phyloP scores from a whole-genome alignment of 2,797 vertebrate genomes.

The Mormyrus hasselquistii region DNA sequence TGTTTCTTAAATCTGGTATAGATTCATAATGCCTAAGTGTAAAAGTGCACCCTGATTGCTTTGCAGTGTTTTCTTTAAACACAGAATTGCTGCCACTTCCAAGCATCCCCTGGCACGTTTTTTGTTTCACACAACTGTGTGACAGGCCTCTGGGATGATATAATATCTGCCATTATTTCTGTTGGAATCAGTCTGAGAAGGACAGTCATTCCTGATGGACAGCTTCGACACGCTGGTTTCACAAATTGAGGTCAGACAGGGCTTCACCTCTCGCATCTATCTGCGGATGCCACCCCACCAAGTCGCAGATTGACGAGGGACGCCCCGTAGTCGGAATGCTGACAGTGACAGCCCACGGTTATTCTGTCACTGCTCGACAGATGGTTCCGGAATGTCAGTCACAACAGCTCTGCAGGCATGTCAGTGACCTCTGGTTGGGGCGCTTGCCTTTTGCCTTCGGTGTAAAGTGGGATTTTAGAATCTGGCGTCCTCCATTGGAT shows the following conservation, averaged over 20 bases:
- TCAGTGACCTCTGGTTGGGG: neutral
- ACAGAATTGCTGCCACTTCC: neutral
- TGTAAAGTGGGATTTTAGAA: neutral
- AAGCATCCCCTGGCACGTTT: neutral
- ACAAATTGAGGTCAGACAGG: constrained; percentile 5
- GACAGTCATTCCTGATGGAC: neutral
- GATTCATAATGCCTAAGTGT: neutral
- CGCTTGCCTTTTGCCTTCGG: neutral
- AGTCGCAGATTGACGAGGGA: neutral
- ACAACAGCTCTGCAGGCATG: neutral
- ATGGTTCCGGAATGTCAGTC: neutral
- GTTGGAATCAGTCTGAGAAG: neutral
- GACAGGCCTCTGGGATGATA: neutral
- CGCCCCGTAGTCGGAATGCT: neutral
- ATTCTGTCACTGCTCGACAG: neutral
- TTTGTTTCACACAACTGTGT: neutral
- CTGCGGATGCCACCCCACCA: neutral
- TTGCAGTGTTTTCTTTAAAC: neutral
- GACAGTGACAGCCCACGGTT: neutral
- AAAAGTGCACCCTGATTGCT: neutral
- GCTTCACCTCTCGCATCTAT: neutral
- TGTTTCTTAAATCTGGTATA: neutral
- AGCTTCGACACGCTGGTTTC: neutral
- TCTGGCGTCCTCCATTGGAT: neutral
- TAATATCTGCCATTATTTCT: neutral